Conservation (phyloP, 2,113 vertebrate genomes). For the Motacilla alba region DNA sequence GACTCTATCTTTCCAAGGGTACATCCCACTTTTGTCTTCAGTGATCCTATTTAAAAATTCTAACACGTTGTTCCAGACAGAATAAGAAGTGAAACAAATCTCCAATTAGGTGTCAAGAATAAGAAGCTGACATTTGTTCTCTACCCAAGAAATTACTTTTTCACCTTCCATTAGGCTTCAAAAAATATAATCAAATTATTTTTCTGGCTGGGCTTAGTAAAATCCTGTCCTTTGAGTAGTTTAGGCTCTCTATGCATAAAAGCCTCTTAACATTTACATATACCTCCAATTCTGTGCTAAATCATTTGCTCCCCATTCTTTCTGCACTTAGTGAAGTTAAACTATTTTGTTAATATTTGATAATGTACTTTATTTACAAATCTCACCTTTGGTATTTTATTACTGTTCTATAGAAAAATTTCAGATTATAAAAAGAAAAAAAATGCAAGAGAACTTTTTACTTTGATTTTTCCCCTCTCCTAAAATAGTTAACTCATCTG, state of each 20-base stretch:
- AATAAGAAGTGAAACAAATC: not conserved
- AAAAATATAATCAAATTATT: not conserved
- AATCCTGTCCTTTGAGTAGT: not conserved
- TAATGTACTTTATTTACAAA: not conserved
- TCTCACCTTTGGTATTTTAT: not conserved
- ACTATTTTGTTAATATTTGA: not conserved
- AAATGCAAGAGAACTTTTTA: not conserved
- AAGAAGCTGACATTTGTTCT: not conserved
- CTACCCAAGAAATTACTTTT: not conserved
- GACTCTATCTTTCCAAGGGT: not conserved
- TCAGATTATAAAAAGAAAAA: not conserved
- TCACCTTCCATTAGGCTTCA: not conserved
- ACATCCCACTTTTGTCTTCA: not conserved
- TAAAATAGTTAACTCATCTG: not conserved
- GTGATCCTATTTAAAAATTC: not conserved
- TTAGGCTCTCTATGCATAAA: not conserved
- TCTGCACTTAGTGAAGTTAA: not conserved
- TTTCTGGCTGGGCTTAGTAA: not conserved
- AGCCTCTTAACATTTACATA: not conserved
- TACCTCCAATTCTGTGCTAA: not conserved
- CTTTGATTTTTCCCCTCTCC: not conserved
- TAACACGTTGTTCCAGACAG: not conserved
- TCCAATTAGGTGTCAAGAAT: not conserved
- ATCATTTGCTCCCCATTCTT: not conserved
- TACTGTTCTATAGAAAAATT: not conserved